phyloP scores from a whole-genome alignment of 2,113 vertebrate genomes.

The Phalacrocorax aristotelis region DNA sequence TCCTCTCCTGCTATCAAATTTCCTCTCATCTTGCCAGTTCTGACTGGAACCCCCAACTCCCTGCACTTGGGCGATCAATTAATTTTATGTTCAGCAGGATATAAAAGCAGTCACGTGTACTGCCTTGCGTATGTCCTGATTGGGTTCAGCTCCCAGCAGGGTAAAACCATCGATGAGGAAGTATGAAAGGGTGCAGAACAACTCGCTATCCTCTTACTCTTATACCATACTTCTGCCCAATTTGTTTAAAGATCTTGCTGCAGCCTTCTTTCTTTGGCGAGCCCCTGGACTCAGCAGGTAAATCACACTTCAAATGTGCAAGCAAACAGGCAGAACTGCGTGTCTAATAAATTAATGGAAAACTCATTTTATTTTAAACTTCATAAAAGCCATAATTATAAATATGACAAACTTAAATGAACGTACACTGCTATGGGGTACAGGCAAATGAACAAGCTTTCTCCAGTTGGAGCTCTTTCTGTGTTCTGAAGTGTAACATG shows the following conservation, averaged over 20 bases:
- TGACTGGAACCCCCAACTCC: neutral
- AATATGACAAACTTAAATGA: neutral
- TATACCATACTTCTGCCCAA: neutral
- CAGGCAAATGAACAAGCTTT: neutral
- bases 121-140: accelerated
- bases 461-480: neutral
- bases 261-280: neutral
- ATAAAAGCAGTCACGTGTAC: neutral
- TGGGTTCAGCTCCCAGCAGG: neutral
- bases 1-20: neutral
- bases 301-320: accelerated
- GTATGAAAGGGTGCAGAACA: neutral
- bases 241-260: neutral
- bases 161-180: neutral
- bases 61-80: neutral
- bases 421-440: neutral
- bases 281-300: accelerated
- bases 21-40: neutral
- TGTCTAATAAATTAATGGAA: neutral
- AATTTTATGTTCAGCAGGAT: neutral
- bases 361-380: slow-evolving; percentile 49
- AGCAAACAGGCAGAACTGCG: neutral
- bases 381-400: slow-evolving; percentile 1
- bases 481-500: neutral
- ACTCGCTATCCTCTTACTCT: neutral